Conservation (phyloP, 2,888 invertebrate species). For the Liopterus haemorrhoidalis region DNA sequence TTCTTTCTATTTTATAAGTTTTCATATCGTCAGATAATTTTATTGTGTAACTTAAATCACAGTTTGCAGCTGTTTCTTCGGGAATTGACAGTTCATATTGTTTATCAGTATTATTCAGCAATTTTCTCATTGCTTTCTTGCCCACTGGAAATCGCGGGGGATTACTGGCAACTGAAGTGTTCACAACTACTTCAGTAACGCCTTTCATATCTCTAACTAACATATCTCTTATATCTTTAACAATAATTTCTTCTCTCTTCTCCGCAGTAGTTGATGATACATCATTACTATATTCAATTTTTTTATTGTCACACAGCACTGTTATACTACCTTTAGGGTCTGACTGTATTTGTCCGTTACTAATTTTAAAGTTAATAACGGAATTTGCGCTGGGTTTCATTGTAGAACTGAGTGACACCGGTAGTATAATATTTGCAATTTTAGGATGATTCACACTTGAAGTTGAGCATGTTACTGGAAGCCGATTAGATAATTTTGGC, state of each 20-base stretch:
- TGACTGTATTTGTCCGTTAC: slow-evolving; percentile 58
- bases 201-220: slow-evolving; percentile 42
- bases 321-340: slow-evolving; percentile 58
- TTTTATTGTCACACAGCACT: slow-evolving; percentile 50
- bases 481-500: slow-evolving; percentile 54
- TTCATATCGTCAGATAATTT: slow-evolving; percentile 51
- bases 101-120: slow-evolving; percentile 35
- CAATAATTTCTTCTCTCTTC: slow-evolving; percentile 30
- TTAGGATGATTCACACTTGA: slow-evolving; percentile 36
- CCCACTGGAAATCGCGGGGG: slow-evolving; percentile 23
- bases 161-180: slow-evolving; percentile 15
- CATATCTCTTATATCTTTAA: slow-evolving; percentile 11
- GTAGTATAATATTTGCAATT: slow-evolving; percentile 41
- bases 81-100: slow-evolving; percentile 42
- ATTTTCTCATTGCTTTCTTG: too few species aligned
- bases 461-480: slow-evolving; percentile 52
- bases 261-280: slow-evolving; percentile 40
- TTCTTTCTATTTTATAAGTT: slow-evolving; percentile 42
- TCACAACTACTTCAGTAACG: slow-evolving; percentile 34
- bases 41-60: slow-evolving; percentile 52
- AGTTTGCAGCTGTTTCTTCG: slow-evolving; percentile 45
- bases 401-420: slow-evolving; percentile 32
- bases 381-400: slow-evolving; percentile 47
- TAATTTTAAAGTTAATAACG: slow-evolving; percentile 62
- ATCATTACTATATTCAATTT: slow-evolving; percentile 24